These are phyloP conservation scores for Drosophila subpulchrella DNA, from an alignment of 1,140 invertebrate genomes.

Conservation along the genomic window DNA sequence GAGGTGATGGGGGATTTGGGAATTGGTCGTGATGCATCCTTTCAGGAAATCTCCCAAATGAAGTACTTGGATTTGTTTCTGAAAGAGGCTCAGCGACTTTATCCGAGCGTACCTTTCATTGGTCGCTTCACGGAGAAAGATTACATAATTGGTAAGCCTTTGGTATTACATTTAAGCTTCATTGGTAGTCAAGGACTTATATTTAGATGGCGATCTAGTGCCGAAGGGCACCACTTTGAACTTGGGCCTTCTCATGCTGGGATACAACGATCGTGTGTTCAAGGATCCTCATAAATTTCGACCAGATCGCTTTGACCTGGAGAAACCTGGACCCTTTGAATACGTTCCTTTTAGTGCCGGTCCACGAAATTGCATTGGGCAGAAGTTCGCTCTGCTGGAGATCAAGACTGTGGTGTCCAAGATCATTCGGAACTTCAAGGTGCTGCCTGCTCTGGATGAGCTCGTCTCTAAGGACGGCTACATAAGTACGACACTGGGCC, in stretches of 20 bases:
- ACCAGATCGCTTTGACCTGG: conserved; percentile 90
- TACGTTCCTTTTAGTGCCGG: conserved; percentile 87
- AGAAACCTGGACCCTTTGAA: conserved; percentile 85
- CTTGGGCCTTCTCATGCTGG: conserved; percentile 53
- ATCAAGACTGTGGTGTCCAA: conserved; percentile 85
- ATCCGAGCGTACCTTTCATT: conserved; percentile 89
- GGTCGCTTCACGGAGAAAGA: conserved; percentile 84
- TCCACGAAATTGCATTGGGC: conserved; percentile 80
- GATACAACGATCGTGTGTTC: conserved; percentile 85
- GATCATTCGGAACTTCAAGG: conserved; percentile 79
- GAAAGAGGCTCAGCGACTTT: conserved; percentile 88
- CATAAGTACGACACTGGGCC: conserved; percentile 55
- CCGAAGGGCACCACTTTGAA: conserved; percentile 63
- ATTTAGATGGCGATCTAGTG: conserved; percentile 60
- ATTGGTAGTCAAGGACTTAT: too few relatives aligned
- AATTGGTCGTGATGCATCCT: conserved; percentile 84
- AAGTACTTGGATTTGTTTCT: conserved; percentile 89
- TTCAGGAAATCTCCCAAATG: conserved; percentile 87
- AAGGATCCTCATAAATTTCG: conserved; percentile 90
- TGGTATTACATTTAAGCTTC: too few relatives aligned
- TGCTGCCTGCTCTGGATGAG: conserved; percentile 74
- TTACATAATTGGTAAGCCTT: conserved; percentile 60
- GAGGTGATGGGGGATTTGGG: conserved; percentile 84
- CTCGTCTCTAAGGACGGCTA: conserved; percentile 62
- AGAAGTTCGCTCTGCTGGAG: conserved; percentile 85